Evolutionary conservation across 2,888 invertebrate genomes (phyloP).

Genomic region (Carterocephalus palaemon): DNA sequence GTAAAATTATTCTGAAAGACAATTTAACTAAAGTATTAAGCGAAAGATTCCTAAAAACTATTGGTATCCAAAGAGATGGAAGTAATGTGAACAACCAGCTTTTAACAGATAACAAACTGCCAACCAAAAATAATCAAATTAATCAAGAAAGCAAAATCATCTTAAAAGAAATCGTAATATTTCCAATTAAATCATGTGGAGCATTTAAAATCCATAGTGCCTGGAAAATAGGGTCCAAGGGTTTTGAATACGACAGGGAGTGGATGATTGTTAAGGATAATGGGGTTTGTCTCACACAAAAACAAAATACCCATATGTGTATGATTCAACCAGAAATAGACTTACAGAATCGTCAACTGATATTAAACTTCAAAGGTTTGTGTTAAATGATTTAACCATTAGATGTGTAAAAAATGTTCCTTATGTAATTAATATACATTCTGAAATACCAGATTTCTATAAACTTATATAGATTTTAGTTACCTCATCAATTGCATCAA

Average conservation of each 20-base stretch:
- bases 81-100: too few species aligned
- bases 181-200: slow-evolving; percentile 95
- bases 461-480: too few species aligned
- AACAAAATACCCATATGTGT: slow-evolving; percentile 88
- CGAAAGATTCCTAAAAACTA: slow-evolving; percentile 35
- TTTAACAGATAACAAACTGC: too few species aligned
- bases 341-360: slow-evolving; percentile 73
- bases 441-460: too few species aligned
- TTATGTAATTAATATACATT: too few species aligned
- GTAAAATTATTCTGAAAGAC: slow-evolving; percentile 34
- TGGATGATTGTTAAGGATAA: slow-evolving; percentile 94
- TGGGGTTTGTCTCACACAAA: slow-evolving; percentile 93
- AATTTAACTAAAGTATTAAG: slow-evolving; percentile 35
- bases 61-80: slow-evolving; percentile 16
- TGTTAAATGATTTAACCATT: slow-evolving; percentile 17
- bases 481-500: too few species aligned
- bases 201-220: slow-evolving; percentile 81
- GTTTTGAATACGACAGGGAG: slow-evolving; percentile 92
- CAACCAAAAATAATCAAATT: too few species aligned
- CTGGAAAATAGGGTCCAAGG: slow-evolving; percentile 88
- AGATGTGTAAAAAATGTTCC: too few species aligned
- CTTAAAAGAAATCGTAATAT: slow-evolving; percentile 76
- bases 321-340: slow-evolving; percentile 86
- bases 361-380: slow-evolving; percentile 81
- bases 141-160: slow-evolving; percentile 39